A percentile compares a stretch with the other conserved stretches of the same genome.
phyloP scores from a whole-genome alignment of 1,140 invertebrate genomes.

The Calephelis virginiensis region DNA sequence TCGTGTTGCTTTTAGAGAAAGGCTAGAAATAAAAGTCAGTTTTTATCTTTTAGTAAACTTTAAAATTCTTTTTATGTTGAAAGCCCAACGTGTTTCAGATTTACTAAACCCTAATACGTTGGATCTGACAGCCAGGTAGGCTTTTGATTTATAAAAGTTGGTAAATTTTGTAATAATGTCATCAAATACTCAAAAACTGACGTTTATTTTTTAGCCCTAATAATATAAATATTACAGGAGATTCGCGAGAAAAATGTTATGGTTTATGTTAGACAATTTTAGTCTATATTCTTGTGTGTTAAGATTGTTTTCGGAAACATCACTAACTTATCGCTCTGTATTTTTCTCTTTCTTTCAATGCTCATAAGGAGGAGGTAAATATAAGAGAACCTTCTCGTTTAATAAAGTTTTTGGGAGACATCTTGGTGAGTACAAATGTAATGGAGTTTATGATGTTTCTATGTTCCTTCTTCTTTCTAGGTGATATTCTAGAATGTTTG shows the following conservation, averaged over 20 bases:
- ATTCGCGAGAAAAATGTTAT: slow-evolving; percentile 36
- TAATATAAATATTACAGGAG: slow-evolving; percentile 45
- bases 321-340: slow-evolving; percentile 71
- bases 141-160: too few relatives aligned
- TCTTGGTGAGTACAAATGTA: slow-evolving; percentile 61
- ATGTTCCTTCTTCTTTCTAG: slow-evolving; percentile 33
- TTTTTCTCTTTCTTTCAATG: slow-evolving; percentile 71
- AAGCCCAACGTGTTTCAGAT: too few relatives aligned
- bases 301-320: slow-evolving; percentile 53
- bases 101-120: too few relatives aligned
- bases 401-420: slow-evolving; percentile 51
- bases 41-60: neutral
- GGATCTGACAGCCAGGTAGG: too few relatives aligned
- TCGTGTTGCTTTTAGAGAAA: neutral
- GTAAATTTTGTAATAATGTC: too few relatives aligned
- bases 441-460: slow-evolving; percentile 61
- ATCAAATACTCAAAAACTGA: neutral
- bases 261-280: slow-evolving; percentile 52
- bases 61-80: too few relatives aligned
- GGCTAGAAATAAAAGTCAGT: neutral
- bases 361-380: slow-evolving; percentile 75
- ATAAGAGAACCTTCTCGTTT: slow-evolving; percentile 62
- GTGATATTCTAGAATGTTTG: slow-evolving; percentile 14
- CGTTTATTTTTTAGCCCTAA: slow-evolving; percentile 4
- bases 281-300: slow-evolving; percentile 39